phyloP scores from a whole-genome alignment of 2,797 vertebrate genomes.

The Cryptoprocta ferox region DNA sequence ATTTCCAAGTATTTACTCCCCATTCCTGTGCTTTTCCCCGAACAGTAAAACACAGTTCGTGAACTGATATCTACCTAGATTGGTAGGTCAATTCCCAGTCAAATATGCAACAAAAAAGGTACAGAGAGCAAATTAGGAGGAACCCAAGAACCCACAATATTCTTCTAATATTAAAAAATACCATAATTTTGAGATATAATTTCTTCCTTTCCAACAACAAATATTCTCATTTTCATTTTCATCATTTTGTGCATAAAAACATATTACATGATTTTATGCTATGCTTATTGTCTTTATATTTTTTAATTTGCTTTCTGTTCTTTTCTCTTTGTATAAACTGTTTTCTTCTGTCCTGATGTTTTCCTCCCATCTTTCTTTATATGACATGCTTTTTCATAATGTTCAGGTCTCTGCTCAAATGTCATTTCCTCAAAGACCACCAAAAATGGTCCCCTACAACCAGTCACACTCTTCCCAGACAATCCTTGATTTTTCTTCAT shows the following conservation, averaged over 20 bases:
- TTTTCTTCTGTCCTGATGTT: not conserved
- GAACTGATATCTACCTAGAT: not conserved
- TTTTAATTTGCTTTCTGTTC: not conserved
- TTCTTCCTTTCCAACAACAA: not conserved
- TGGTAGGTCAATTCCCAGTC: too few species aligned
- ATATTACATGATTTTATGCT: not conserved
- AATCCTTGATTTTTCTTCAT: not conserved
- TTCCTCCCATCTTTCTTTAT: not conserved
- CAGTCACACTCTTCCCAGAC: not conserved
- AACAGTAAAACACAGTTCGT: not conserved
- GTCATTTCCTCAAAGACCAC: not conserved
- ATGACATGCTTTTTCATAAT: not conserved
- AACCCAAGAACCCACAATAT: not conserved
- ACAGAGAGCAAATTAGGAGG: not conserved
- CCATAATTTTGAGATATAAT: not conserved
- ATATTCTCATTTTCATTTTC: not conserved
- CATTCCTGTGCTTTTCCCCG: not conserved
- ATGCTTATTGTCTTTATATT: not conserved
- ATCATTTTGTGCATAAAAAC: not conserved
- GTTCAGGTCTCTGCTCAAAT: not conserved
- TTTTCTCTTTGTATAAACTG: not conserved
- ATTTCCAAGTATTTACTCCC: not conserved
- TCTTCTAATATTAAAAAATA: not conserved
- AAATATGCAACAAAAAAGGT: not conserved
- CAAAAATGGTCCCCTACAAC: not conserved